Evolutionary conservation across 1,140 invertebrate genomes (phyloP), one percentile per base, ranked within the genome.

Genomic region (Microvelia longipes): DNA sequence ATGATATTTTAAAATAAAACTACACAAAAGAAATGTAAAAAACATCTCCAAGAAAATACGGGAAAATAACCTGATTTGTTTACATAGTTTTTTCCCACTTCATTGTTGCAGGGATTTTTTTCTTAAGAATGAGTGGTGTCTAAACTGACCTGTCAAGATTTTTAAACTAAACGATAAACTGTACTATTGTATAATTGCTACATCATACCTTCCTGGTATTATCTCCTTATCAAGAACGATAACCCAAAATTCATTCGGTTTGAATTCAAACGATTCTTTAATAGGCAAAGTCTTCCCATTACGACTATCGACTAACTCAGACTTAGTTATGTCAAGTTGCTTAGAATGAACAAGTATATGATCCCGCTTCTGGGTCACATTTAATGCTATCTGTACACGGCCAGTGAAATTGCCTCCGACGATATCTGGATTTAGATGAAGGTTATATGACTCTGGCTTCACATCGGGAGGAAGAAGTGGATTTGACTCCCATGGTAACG

Each of bases 391-490:
- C 67, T 82, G 84, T 0, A 93, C 89, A 29, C 79, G 81, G 0
- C 93, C 92, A 69, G 80, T 77, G 76, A 91, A 94, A 15, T 81
- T 85, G 13, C 87, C 89, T 13, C 80, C 80, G 27, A 82, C 78
- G 30, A 95, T 78, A 77, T 93, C 83, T 0, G 93, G 92, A 71
- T 87, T 80, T 29, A 95, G 79, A 5, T 82, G 82, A 0, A 96
- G 77, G 68, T 90, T 85, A 77, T 96, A 96, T 73, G 88, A 85
- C 0, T 83, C 71, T 0, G 93, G 92, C 15, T 81, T 79, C 0
- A 92, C 82, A 69, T 85, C 80, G 5, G 78, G 77, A 0, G 91
- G 86, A 62, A 97, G 80, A 29, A 89, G 82, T 73, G 83, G 84
- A 68, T 77, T 73, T 2, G 73, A 73, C 68, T 77, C 72, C 77